phyloP scores from a whole-genome alignment of 2,113 vertebrate genomes.

The Xyliphius kryptos region DNA sequence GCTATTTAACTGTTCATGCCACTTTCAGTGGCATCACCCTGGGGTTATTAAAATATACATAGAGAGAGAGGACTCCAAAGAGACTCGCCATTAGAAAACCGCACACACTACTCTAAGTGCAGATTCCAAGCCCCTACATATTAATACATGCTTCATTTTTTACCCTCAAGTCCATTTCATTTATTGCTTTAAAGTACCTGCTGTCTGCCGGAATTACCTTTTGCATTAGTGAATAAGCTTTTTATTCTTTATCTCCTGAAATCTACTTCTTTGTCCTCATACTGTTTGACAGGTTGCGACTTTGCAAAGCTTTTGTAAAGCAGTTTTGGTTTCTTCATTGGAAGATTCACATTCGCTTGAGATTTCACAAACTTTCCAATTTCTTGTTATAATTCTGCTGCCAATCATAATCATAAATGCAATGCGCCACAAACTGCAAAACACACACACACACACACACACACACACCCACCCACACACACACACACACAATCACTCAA shows the following conservation, averaged over 20 bases:
- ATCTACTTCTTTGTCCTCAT: neutral
- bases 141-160: conserved; percentile 40
- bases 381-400: conserved; percentile 32
- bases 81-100: conserved; percentile 38
- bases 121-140: conserved; percentile 48
- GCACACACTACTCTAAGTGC: conserved; percentile 39
- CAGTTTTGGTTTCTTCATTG: conserved; percentile 21
- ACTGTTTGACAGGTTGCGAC: conserved; percentile 4
- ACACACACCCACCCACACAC: conserved; percentile 7
- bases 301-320: conserved; percentile 2
- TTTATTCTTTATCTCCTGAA: conserved; percentile 33
- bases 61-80: conserved; percentile 19
- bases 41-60: conserved; percentile 42
- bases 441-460: conserved; percentile 15
- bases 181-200: conserved; percentile 33
- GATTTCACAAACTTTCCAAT: conserved; percentile 40
- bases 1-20: conserved; percentile 50
- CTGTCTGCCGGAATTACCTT: conserved; percentile 45
- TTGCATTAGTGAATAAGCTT: conserved; percentile 50
- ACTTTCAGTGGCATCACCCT: conserved; percentile 41
- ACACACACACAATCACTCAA: conserved; percentile 3
- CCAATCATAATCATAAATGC: conserved; percentile 41
- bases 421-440: conserved; percentile 21
- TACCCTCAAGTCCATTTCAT: conserved; percentile 49
- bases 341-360: conserved; percentile 19